Evolutionary conservation across 2,113 vertebrate genomes (phyloP).

Genomic region (Mesitornis unicolor): DNA sequence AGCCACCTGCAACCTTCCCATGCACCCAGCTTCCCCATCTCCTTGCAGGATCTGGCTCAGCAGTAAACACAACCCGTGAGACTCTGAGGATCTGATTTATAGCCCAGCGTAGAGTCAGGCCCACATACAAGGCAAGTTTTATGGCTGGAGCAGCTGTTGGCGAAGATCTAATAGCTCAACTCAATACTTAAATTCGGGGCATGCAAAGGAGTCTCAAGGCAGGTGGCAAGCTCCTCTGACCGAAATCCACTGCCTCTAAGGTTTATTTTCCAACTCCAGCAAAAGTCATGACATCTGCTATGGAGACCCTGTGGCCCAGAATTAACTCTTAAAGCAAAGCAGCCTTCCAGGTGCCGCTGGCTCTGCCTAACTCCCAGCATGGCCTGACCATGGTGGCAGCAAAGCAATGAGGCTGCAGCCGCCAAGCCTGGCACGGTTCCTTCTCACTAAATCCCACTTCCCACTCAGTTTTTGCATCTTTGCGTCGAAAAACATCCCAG

Average conservation of each 20-base stretch:
- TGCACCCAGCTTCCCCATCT: not conserved
- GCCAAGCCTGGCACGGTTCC: not conserved
- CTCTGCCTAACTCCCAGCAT: not conserved
- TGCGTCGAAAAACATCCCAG: not conserved
- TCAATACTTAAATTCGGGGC: not conserved
- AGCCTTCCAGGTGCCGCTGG: not conserved
- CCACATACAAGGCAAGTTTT: not conserved
- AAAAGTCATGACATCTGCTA: not conserved
- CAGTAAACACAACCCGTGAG: not conserved
- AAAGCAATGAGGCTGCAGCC: too few relatives aligned
- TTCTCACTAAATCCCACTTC: not conserved
- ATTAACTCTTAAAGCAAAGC: conserved; percentile 13
- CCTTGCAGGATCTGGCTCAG: not conserved
- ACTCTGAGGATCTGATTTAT: not conserved
- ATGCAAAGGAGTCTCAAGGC: not conserved
- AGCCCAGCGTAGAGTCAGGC: not conserved
- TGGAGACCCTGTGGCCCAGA: not conserved
- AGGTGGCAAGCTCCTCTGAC: not conserved
- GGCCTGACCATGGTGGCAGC: not conserved
- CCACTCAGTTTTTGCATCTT: not conserved
- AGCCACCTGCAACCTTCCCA: not conserved
- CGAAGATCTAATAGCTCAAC: not conserved
- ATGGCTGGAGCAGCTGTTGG: not conserved
- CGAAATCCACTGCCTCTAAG: not conserved
- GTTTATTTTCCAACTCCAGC: not conserved